Conservation (phyloP, 2,888 invertebrate species). For the Slavum lentiscoides region DNA sequence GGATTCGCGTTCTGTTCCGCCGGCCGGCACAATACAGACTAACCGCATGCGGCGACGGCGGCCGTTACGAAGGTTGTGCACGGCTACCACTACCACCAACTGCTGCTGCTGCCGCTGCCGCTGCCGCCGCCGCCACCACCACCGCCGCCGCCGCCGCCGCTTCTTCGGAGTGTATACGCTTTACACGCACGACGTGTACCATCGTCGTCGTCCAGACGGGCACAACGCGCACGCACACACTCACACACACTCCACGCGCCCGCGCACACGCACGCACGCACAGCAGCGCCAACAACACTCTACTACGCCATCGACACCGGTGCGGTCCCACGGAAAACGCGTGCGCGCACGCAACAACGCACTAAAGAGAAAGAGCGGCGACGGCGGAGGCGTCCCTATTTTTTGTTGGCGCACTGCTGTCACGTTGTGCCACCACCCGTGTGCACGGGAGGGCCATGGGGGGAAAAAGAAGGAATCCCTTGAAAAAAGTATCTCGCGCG, state of each 20-base stretch:
- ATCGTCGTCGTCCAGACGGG: conserved; percentile 31
- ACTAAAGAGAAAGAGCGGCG: no score
- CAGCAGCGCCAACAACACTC: not conserved
- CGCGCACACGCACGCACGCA: not conserved
- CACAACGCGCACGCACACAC: not conserved
- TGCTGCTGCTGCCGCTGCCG: conserved; percentile 20
- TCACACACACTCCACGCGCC: not conserved
- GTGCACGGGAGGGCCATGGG: no score
- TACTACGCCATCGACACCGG: not conserved
- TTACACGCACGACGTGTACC: conserved; percentile 2
- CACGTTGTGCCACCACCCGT: not conserved
- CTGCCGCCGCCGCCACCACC: conserved; percentile 31
- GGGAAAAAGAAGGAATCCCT: no score
- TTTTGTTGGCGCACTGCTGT: not conserved
- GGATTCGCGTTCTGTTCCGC: conserved; percentile 26
- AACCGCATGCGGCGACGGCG: conserved; percentile 44
- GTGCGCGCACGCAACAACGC: not conserved
- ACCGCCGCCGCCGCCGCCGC: conserved; percentile 3
- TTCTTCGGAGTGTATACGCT: not conserved
- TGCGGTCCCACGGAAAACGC: not conserved
- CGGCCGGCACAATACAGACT: conserved; percentile 43
- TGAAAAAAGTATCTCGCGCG: no score
- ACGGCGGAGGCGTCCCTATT: not conserved
- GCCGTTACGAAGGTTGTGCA: conserved; percentile 45
- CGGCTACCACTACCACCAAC: conserved; percentile 10